phyloP scores from a whole-genome alignment of 2,113 vertebrate genomes.

The Serinus canaria region DNA sequence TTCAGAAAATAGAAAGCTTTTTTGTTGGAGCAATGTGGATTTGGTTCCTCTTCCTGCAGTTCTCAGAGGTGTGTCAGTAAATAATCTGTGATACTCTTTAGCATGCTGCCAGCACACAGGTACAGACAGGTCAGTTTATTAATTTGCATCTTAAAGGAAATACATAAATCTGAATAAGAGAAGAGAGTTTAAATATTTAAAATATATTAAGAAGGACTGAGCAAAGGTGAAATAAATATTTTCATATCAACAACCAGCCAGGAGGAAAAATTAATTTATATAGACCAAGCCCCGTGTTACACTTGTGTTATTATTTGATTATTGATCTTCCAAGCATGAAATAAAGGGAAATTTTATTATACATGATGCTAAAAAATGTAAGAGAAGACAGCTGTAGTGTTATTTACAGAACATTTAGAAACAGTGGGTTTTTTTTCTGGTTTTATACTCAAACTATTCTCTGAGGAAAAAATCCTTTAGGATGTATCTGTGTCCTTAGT shows the following conservation, averaged over 20 bases:
- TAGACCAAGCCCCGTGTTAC: not conserved
- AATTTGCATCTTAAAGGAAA: not conserved
- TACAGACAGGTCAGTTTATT: not conserved
- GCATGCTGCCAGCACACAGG: not conserved
- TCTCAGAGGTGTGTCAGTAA: not conserved
- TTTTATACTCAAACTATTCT: not conserved
- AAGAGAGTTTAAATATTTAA: not conserved
- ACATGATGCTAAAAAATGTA: not conserved
- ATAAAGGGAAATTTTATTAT: not conserved
- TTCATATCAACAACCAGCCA: not conserved
- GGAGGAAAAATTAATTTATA: not conserved
- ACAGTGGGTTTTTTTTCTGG: not conserved
- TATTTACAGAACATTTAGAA: not conserved
- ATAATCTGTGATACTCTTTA: not conserved
- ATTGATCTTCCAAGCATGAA: not conserved
- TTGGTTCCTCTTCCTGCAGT: not conserved
- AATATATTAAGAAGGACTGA: not conserved
- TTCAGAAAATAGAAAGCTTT: not conserved
- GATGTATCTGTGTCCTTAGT: not conserved
- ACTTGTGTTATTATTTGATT: not conserved
- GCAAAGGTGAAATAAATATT: not conserved
- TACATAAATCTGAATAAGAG: not conserved
- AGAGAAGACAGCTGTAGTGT: not conserved
- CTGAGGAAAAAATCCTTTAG: not conserved
- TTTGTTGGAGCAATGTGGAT: not conserved